Evolutionary conservation across 2,113 vertebrate genomes (phyloP), one percentile per base, ranked within the genome.

Genomic region (Tauraco erythrolophus): DNA sequence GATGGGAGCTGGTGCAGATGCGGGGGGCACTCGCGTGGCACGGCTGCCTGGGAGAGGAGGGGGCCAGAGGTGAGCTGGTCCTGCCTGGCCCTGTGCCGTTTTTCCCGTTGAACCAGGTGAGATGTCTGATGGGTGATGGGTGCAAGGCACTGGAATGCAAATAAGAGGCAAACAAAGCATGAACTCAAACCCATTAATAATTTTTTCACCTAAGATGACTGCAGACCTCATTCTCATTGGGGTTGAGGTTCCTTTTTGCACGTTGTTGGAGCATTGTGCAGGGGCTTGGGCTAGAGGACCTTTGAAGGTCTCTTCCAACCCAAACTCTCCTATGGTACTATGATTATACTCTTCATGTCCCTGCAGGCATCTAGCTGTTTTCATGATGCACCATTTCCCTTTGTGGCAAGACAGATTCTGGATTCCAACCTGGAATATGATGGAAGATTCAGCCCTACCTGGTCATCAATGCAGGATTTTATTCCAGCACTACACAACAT

Each of bases 401-500:
- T 39, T 3, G 21, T 41, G 56, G 33, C 48, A 27, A 39, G 51
- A 7, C 21, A n/a, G 6, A 2, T 19, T 69, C 13, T 46, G 70
- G 43, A 14, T 8, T 79, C 62, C 53, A 39, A 3, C 41, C 39
- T 48, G 48, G 86, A 46, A 25, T 3, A 1, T 0, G 7, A 27
- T 6, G 23, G 57, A 39, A 87, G 7, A 25, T 41, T 41, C 57
- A 68, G 13, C 81, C n/a, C 53, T 25, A 1, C 58, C 35, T 46
- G 65, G 7, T 45, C 48, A 41, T 5, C 65, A 35, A 0, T 1
- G n/a, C 8, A 3, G 13, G 37, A 0, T 57, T 90, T 72, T 1
- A 19, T 37, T 45, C n/a, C 66, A 17, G 48, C 15, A 22, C 9
- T 5, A 2, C 16, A 31, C 35, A 39, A 9, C 31, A 2, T 6